Evolutionary conservation across 92 coral and sea anemone genomes (phyloP), one percentile per base, ranked within the genome.

Genomic region (Porites cylindrica): DNA sequence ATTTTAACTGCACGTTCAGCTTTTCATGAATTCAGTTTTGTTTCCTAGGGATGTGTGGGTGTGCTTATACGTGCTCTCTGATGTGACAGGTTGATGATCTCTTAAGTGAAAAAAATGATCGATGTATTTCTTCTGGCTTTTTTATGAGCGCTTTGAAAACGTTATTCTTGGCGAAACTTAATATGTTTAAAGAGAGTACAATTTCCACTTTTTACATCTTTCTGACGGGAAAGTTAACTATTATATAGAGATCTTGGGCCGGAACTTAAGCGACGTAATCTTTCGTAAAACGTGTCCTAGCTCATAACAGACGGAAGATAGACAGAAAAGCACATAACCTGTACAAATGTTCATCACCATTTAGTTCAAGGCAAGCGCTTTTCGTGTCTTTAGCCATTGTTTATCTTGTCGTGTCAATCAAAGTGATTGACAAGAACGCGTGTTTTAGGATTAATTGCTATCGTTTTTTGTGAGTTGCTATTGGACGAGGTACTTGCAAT

Each of bases 381-480:
- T 77, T 76, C 89, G 83, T 76, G 89, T 58, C 89, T 32, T 68
- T 51, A 60, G 89, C 82, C 80, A 86, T 82, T 90, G 91, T 90
- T 90, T 90, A 86, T 88, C 69, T 61, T 89, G 16, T 24, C 47
- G 53, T 87, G 91, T 93, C 98, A 88, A 67, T 95, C 96, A 93
- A 51, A 76, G 78, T 93, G 98, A 93, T 79, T 88, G 98, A 95
- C 98, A 95, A 82, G 80, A 91, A 90, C 91, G 83, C 84, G 88
- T 92, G 93, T 90, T 38, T 38, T 77, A 79, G 89, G 62, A 88
- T 88, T 84, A 83, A 88, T 82, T 92, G 89, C 84, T 75, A 92
- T 92, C 91, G 90, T 29, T 77, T 63, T 90, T 82, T 70, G 60
- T 66, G 89, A 32, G 62, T 47, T 86, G 81, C 89, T 93, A 95